Conservation (phyloP, 2,113 vertebrate species). For the Corynorhinus townsendii region DNA sequence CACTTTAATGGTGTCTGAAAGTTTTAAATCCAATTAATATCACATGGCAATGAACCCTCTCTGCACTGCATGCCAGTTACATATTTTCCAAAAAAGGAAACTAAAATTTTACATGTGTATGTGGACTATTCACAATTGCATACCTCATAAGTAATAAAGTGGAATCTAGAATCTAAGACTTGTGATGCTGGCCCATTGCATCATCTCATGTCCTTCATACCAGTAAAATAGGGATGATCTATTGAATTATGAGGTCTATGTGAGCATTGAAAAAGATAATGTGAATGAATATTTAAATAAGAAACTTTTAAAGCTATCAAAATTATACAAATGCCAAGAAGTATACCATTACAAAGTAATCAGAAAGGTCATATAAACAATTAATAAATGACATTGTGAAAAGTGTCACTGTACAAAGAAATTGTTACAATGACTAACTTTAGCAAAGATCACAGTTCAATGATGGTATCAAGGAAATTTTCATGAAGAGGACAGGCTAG, state of each 20-base stretch:
- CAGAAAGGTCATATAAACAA: neutral
- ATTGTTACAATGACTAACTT: neutral
- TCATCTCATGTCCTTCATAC: neutral
- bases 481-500: neutral
- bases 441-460: neutral
- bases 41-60: neutral
- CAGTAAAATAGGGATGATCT: neutral
- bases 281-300: neutral
- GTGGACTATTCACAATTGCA: neutral
- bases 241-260: neutral
- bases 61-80: neutral
- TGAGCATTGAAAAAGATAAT: neutral
- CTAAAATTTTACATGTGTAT: neutral
- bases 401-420: neutral
- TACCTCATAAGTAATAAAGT: neutral
- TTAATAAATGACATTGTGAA: neutral
- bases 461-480: neutral
- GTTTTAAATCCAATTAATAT: neutral
- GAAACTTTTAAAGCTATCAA: neutral
- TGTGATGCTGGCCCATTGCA: neutral
- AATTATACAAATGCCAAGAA: neutral
- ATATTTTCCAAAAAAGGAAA: conserved; percentile 1
- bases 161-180: neutral
- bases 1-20: neutral
- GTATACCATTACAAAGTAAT: neutral